A percentile compares a stretch with the other conserved stretches of the same genome.
These are phyloP conservation scores for Myocastor coypus DNA, from an alignment of 2,113 vertebrate genomes.

Conservation along the genomic window DNA sequence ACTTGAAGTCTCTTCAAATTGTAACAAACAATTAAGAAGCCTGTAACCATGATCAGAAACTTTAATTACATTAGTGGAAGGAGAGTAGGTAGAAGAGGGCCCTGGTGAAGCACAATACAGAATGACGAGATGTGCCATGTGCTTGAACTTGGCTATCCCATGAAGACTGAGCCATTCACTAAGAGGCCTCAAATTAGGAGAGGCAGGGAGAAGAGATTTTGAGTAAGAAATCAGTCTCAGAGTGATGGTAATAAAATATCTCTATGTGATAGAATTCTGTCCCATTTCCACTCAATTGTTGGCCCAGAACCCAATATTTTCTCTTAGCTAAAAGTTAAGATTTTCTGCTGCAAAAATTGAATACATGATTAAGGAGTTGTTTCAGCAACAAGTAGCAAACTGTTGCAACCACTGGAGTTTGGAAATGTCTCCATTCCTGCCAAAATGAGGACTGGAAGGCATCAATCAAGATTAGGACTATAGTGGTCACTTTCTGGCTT, in stretches of 20 bases:
- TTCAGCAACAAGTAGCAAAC: background rate
- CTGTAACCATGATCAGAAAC: background rate
- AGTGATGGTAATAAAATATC: background rate
- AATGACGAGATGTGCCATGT: background rate
- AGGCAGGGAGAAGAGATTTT: background rate
- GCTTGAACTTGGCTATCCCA: accelerated
- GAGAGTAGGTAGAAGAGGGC: background rate
- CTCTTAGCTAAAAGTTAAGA: background rate
- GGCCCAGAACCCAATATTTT: background rate
- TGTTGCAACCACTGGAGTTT: background rate
- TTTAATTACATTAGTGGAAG: background rate
- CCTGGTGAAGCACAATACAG: background rate
- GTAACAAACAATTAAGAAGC: background rate
- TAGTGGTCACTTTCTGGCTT: background rate
- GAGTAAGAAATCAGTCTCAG: background rate
- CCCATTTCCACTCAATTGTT: background rate
- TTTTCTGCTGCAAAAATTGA: background rate
- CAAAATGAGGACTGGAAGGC: background rate
- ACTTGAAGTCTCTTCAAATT: constrained; percentile 6
- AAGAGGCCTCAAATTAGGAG: background rate
- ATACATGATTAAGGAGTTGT: background rate
- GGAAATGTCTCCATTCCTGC: background rate
- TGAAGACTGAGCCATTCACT: background rate
- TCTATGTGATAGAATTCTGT: background rate
- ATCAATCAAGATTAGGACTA: too few species aligned